Percentiles rank a stretch among this genome's conserved stretches.
These are phyloP conservation scores for Chunga burmeisteri DNA, from an alignment of 2,113 vertebrate species.

Conservation along the genomic window DNA sequence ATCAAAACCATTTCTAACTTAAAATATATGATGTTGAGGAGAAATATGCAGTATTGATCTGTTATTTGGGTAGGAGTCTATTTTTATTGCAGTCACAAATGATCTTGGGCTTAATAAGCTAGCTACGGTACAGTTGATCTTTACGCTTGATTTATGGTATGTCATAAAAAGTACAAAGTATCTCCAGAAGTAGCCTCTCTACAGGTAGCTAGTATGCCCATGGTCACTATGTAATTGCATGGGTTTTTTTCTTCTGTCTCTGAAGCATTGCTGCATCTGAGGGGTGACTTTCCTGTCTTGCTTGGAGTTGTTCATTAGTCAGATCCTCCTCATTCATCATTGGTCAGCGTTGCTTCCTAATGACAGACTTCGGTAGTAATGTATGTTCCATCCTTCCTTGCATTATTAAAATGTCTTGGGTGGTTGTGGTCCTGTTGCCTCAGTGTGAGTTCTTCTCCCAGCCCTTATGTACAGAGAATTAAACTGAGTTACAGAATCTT, in stretches of 20 bases:
- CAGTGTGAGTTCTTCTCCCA: not conserved
- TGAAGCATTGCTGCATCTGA: not conserved
- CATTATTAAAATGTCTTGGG: not conserved
- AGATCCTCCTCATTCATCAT: not conserved
- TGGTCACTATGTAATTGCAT: not conserved
- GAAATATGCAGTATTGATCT: not conserved
- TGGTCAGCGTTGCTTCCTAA: not conserved
- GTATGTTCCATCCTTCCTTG: not conserved
- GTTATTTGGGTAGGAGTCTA: not conserved
- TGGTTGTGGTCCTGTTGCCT: not conserved
- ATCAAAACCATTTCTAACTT: not conserved
- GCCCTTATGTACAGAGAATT: not conserved
- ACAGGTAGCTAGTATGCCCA: fast-evolving
- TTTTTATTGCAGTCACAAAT: not conserved
- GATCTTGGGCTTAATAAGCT: not conserved
- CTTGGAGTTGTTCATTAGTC: not conserved
- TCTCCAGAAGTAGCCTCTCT: not conserved
- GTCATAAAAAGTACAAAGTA: not conserved
- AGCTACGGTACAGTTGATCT: fast-evolving
- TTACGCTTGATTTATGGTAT: not conserved
- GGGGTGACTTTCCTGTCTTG: not conserved
- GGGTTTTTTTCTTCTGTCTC: not conserved
- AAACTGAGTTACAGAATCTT: not conserved
- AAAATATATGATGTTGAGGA: not conserved
- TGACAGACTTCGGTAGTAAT: not conserved